These are phyloP conservation scores for Sarcophaga subvicina DNA, from an alignment of 2,888 invertebrate genomes.

Conservation along the genomic window DNA sequence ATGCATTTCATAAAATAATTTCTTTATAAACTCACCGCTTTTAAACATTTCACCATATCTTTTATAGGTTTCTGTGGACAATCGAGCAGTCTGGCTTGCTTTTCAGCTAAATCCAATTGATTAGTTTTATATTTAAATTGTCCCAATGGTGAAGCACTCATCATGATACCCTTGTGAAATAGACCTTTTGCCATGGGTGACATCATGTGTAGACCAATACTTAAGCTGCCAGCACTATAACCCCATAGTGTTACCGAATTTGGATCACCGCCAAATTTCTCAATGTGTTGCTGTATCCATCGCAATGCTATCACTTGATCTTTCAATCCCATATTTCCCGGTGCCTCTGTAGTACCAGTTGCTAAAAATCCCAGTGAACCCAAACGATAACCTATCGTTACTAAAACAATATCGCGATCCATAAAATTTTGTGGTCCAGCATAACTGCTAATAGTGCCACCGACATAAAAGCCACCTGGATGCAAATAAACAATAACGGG, in stretches of 20 bases:
- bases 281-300: conserved; percentile 86
- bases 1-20: background rate
- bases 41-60: conserved; percentile 84
- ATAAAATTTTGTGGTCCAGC: conserved; percentile 84
- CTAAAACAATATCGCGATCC: conserved; percentile 86
- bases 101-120: conserved; percentile 84
- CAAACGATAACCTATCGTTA: conserved; percentile 85
- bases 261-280: conserved; percentile 86
- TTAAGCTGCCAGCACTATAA: conserved; percentile 83
- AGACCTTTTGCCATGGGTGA: conserved; percentile 87
- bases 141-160: conserved; percentile 85
- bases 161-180: conserved; percentile 87
- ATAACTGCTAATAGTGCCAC: conserved; percentile 83
- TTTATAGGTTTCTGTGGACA: conserved; percentile 83
- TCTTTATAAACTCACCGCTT: conserved; percentile 78
- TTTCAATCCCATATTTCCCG: conserved; percentile 87
- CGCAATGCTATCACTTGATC: conserved; percentile 87
- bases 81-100: conserved; percentile 84
- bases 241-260: conserved; percentile 85
- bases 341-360: conserved; percentile 85
- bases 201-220: conserved; percentile 83
- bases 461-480: conserved; percentile 85
- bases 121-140: conserved; percentile 82
- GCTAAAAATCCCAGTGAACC: conserved; percentile 84
- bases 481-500: conserved; percentile 87